These are phyloP conservation scores for Hyposoter didymator DNA, from an alignment of 2,888 invertebrate species.

Conservation along the genomic window DNA sequence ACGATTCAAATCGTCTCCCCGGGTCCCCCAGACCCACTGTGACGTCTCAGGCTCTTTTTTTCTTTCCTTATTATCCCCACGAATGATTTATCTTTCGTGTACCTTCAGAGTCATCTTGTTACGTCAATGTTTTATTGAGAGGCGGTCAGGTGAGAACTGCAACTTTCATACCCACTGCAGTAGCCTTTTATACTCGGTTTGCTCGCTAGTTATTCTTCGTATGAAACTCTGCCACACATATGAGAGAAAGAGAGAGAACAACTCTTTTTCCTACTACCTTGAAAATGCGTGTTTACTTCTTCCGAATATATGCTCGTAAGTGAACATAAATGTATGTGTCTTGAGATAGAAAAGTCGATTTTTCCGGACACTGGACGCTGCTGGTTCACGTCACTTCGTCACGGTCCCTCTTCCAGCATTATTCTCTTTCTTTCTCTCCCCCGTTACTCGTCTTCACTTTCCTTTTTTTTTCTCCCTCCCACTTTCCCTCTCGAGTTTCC, in stretches of 20 bases:
- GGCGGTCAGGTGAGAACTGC: slow-evolving; percentile 81
- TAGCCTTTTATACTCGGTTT: slow-evolving; percentile 79
- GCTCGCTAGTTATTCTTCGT: slow-evolving; percentile 67
- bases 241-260: slow-evolving; percentile 2
- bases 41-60: neutral
- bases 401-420: slow-evolving; percentile 27
- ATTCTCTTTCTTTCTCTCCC: slow-evolving; percentile 22
- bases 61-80: neutral
- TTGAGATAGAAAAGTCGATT: slow-evolving; percentile 19
- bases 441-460: slow-evolving; percentile 23
- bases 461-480: slow-evolving; percentile 29
- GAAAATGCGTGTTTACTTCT: slow-evolving; percentile 16
- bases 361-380: slow-evolving; percentile 42
- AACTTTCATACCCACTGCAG: slow-evolving; percentile 77
- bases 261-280: slow-evolving; percentile 41
- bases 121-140: slow-evolving; percentile 75
- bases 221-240: slow-evolving; percentile 57
- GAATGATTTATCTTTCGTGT: slow-evolving; percentile 50
- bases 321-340: slow-evolving; percentile 4
- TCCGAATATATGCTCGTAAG: slow-evolving; percentile 3
- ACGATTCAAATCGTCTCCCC: no score
- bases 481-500: slow-evolving; percentile 41
- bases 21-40: neutral
- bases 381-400: slow-evolving; percentile 32
- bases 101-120: slow-evolving; percentile 80